phyloP scores from a whole-genome alignment of 2,113 vertebrate species.

The Sylvietta virens region DNA sequence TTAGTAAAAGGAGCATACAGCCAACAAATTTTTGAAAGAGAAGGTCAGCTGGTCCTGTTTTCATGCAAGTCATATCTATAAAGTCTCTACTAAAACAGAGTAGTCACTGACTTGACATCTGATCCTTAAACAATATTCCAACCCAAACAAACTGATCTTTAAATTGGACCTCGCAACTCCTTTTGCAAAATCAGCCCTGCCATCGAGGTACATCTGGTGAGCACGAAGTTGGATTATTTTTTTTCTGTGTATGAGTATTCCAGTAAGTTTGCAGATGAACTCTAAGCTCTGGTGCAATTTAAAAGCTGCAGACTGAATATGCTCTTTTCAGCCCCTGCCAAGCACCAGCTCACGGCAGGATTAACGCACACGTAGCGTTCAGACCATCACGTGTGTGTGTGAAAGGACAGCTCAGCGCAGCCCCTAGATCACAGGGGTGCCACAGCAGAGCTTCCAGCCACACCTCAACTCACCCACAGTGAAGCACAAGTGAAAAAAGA shows the following conservation, averaged over 20 bases:
- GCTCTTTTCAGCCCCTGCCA: not conserved
- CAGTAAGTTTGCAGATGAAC: not conserved
- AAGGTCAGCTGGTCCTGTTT: not conserved
- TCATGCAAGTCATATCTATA: not conserved
- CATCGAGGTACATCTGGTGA: not conserved
- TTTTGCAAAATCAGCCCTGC: not conserved
- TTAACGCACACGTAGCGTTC: not conserved
- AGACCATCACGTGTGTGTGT: not conserved
- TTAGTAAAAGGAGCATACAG: not conserved
- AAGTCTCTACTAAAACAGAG: not conserved
- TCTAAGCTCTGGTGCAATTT: not conserved
- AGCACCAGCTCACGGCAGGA: not conserved
- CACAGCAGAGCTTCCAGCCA: not conserved
- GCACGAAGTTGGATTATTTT: slow-evolving; percentile 7
- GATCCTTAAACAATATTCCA: not conserved
- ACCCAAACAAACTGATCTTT: slow-evolving; percentile 11
- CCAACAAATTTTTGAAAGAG: not conserved
- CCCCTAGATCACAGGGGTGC: not conserved
- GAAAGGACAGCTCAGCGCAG: not conserved
- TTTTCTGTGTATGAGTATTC: slow-evolving; percentile 1
- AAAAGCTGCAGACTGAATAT: not conserved
- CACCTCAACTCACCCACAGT: not conserved
- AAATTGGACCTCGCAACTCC: not conserved
- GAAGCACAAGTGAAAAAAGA: not conserved
- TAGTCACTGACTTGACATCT: not conserved